Evolutionary conservation across 1,140 invertebrate genomes (phyloP).

Genomic region (Lethocerus indicus): DNA sequence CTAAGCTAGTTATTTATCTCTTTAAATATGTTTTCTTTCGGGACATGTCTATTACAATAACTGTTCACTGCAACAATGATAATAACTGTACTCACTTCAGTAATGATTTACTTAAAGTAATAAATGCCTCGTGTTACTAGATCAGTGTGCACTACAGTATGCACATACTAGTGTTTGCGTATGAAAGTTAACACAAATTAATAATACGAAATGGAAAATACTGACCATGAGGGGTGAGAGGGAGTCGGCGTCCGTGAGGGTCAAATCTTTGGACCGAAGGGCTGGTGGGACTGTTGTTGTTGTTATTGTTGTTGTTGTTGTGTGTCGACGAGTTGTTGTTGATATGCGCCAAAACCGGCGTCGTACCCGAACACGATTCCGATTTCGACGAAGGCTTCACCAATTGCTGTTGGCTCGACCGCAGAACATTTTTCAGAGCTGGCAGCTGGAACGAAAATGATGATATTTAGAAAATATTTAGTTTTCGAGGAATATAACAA

Average conservation of each 20-base stretch:
- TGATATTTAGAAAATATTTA: neutral
- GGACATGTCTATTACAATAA: neutral
- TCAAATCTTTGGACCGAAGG: slow-evolving; percentile 7
- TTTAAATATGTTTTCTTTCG: too few species aligned
- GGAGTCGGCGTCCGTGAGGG: slow-evolving; percentile 15
- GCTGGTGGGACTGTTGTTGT: slow-evolving; percentile 8
- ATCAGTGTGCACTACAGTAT: neutral
- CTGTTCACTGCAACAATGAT: neutral
- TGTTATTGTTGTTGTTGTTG: slow-evolving; percentile 17
- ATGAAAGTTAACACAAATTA: slow-evolving; percentile 4
- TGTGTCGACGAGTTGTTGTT: slow-evolving; percentile 15
- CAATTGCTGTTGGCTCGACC: slow-evolving; percentile 1
- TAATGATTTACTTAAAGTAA: neutral
- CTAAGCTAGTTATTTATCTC: too few species aligned
- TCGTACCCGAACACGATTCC: slow-evolving; percentile 12
- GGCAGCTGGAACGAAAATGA: slow-evolving; percentile 16
- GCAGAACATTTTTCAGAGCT: slow-evolving; percentile 16
- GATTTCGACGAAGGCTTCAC: slow-evolving; percentile 10
- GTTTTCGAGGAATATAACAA: neutral
- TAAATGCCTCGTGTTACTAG: neutral
- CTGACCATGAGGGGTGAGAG: slow-evolving; percentile 18
- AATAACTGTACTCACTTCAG: neutral
- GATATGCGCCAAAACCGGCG: too few species aligned
- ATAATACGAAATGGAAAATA: neutral
- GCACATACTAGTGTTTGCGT: neutral